phyloP scores from a whole-genome alignment of 2,888 invertebrate genomes.

The Megalurothrips usitatus region DNA sequence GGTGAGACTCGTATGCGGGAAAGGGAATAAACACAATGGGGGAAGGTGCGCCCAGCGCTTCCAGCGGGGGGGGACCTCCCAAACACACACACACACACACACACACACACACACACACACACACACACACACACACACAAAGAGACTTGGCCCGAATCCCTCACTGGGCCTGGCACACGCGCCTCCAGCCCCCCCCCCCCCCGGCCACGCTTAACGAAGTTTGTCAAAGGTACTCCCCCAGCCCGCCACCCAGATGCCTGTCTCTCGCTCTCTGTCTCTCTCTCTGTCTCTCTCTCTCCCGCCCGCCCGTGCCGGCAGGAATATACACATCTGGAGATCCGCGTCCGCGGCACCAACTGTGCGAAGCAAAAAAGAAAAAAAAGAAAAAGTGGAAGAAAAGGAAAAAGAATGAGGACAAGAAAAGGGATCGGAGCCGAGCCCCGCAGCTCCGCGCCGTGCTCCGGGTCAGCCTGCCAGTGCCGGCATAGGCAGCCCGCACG shows the following conservation, averaged over 20 bases:
- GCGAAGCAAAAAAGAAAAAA: not conserved
- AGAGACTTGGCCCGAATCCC: not conserved
- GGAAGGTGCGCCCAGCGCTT: too few relatives aligned
- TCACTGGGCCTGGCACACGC: not conserved
- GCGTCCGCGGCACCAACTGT: too few relatives aligned
- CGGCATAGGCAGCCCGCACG: too few relatives aligned
- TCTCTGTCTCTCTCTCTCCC: constrained; percentile 23
- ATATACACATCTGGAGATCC: too few relatives aligned
- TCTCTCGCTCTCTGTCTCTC: constrained; percentile 24
- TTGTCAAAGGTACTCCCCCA: not conserved
- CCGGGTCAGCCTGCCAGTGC: too few relatives aligned
- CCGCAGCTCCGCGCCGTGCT: too few relatives aligned
- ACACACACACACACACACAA: not conserved
- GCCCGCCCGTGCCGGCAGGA: too few relatives aligned
- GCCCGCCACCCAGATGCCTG: not conserved
- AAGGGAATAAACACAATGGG: too few relatives aligned
- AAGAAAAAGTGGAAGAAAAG: not conserved
- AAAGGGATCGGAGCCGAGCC: too few relatives aligned
- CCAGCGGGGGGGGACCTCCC: too few relatives aligned
- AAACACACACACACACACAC: not conserved
- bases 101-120: not conserved
- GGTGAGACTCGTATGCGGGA: too few relatives aligned
- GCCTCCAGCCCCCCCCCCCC: not conserved
- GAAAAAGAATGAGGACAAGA: not conserved
- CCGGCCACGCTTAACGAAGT: too few relatives aligned